A percentile compares a stretch with the other conserved stretches of the same genome.
phyloP scores from a whole-genome alignment of 2,113 vertebrate genomes.

The Chaetodon trifascialis region DNA sequence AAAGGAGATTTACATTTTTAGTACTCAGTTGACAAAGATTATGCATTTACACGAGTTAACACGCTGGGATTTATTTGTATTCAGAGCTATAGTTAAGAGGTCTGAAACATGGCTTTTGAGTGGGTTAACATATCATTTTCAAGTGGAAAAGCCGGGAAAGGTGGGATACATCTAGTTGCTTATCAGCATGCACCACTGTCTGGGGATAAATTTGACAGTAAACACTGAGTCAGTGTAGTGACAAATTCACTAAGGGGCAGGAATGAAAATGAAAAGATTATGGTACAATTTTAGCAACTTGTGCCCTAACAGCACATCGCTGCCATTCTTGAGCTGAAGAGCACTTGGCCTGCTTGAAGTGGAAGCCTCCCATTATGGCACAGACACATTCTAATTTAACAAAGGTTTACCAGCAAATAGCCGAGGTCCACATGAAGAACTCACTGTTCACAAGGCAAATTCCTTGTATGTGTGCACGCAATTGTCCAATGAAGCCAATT shows the following conservation, averaged over 20 bases:
- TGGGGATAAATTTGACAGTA: slow-evolving; percentile 12
- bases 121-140: slow-evolving; percentile 2
- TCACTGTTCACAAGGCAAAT: neutral
- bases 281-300: neutral
- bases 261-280: neutral
- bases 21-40: neutral
- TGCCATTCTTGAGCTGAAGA: neutral
- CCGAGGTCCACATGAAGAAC: neutral
- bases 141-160: neutral
- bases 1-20: neutral
- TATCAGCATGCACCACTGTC: neutral
- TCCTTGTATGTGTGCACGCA: too few relatives aligned
- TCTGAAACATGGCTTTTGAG: slow-evolving; percentile 1
- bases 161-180: neutral
- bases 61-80: neutral
- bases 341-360: neutral
- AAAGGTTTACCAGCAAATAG: neutral
- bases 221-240: slow-evolving; percentile 17
- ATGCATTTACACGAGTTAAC: neutral
- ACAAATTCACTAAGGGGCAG: neutral
- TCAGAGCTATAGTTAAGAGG: neutral
- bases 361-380: neutral
- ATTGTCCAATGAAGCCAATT: too few relatives aligned
- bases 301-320: neutral
- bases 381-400: neutral